Base-by-base conservation (phyloP, 2,113 vertebrate genomes). In the Cervus canadensis region DNA sequence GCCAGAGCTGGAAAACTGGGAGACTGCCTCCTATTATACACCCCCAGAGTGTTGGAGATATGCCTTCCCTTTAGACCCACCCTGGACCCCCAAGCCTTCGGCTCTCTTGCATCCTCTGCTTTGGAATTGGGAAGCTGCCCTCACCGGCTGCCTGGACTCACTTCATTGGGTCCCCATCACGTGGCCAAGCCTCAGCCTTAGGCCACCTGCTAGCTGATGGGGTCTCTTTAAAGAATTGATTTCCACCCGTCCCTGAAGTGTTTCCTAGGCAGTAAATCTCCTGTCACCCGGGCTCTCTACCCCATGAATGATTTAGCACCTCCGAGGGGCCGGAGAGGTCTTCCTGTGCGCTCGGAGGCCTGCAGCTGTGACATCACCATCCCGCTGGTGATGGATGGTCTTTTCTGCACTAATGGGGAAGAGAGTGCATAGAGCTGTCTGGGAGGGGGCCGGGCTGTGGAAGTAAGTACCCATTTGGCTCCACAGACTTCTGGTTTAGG, bases 221-320 rank as follows among this genome's bases (percentile, higher is more conserved):
- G 87, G 89, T 97, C 94, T 95, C 87, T 97, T 94, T 89, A 96
- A 98, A 89, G 87, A 96, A 97, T 97, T 91, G 96, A 98, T 98
- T 95, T 94, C 95, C 79, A 87, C 54, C 26, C 87, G 87, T 98
- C 97, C 96, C 98, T 95, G 1, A 97, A 98, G 98, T 94, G 93
- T 95, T 85, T 94, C 95, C 81, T 95, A 9, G 0, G 93, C 93
- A 86, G 87, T 95, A 93, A 97, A 97, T 97, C 97, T 98, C 91
- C 96, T 54, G 87, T 81, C 93, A 43, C 85, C 60, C 62, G 2
- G 87, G 48, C 95, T 89, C 85, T 96, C 89, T 91, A 82, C 74
- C 25, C 93, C 95, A 98, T 98, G 94, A 98, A 98, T 98, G 98
- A 98, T 98, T 98, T 98, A 98, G 95, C 25, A 1, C 93, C 91